Evolutionary conservation across 2,888 invertebrate species (phyloP), one percentile per base, ranked within the genome.

Genomic region (Drosophila robusta): DNA sequence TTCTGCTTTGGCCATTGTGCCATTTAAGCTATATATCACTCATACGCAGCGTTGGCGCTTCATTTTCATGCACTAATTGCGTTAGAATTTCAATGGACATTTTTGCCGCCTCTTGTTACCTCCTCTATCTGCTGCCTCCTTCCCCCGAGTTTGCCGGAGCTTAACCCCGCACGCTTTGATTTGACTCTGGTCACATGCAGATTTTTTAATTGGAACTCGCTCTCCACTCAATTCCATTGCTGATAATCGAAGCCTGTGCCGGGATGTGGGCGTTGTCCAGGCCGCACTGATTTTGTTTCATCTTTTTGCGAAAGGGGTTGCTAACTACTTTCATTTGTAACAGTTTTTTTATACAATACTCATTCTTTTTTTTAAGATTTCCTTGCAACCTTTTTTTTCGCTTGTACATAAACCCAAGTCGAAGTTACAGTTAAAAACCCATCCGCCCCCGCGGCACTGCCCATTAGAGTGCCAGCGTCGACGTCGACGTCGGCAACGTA

Each of bases 61-160:
- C 79, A 83, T 84, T 87, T 87, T 87, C 85, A 83, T 87, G 87
- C 79, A 87, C 85, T 83, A 83, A 83, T 83, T 87, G 83, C 81
- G 87, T 81, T 87, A 81, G 87, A 84, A 79, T 83, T 87, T 87
- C 87, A 80, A 83, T 83, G 71, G 67, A 55, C 54, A 58, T 72
- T 42, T 63, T 29, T 38, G 44, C 41, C 24, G 26, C n/a, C 24
- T 3, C 42, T 29, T 29, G 50, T 16, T 38, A 24, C 18, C 2
- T 0, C 26, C 26, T 8, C 26, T 8, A 8, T 29, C 29, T 8
- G 29, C 29, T 8, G 11, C 2, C 11, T 32, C 0, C 3, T 32
- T 11, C 32, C 11, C 11, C 32, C 3, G 11, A 11, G 11, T 11
- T 32, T 32, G 32, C 11, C 32, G 11, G 18, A 50, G 63, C 45